These are phyloP conservation scores for Melanotaenia maccullochi DNA, from an alignment of 2,797 vertebrate species.

Conservation along the genomic window DNA sequence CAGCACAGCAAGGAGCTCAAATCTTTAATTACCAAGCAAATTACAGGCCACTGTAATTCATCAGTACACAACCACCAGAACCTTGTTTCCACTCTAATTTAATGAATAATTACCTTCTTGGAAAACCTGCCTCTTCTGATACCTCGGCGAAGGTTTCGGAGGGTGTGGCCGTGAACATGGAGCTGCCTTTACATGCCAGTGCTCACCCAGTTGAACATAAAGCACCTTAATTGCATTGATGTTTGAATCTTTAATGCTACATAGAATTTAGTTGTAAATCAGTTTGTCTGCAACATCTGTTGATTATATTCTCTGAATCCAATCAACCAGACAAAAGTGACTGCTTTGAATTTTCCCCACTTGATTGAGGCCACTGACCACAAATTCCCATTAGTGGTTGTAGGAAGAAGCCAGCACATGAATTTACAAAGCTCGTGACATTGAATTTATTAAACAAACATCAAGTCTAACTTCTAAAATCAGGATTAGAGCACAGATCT, in stretches of 20 bases:
- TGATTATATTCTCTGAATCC: slow-evolving; percentile 29
- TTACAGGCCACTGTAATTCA: slow-evolving; percentile 81
- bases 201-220: slow-evolving; percentile 75
- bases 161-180: slow-evolving; percentile 81
- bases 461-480: slow-evolving; percentile 16
- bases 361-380: slow-evolving; percentile 32
- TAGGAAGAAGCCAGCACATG: slow-evolving; percentile 24
- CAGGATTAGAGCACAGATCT: too few species aligned
- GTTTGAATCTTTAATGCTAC: slow-evolving; percentile 55
- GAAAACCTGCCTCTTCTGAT: slow-evolving; percentile 76
- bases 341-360: slow-evolving; percentile 48
- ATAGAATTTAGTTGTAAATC: slow-evolving; percentile 38
- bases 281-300: slow-evolving; percentile 3
- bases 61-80: slow-evolving; percentile 87
- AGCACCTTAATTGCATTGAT: slow-evolving; percentile 76
- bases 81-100: slow-evolving; percentile 85
- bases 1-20: slow-evolving; percentile 60
- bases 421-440: slow-evolving; percentile 14
- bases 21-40: slow-evolving; percentile 87
- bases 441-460: neutral
- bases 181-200: slow-evolving; percentile 77
- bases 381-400: slow-evolving; percentile 37
- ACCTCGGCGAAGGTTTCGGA: slow-evolving; percentile 80
- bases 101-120: slow-evolving; percentile 89
- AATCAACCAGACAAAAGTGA: neutral